phyloP scores from a whole-genome alignment of 2,113 vertebrate genomes.

The Protomyctophum bolini region DNA sequence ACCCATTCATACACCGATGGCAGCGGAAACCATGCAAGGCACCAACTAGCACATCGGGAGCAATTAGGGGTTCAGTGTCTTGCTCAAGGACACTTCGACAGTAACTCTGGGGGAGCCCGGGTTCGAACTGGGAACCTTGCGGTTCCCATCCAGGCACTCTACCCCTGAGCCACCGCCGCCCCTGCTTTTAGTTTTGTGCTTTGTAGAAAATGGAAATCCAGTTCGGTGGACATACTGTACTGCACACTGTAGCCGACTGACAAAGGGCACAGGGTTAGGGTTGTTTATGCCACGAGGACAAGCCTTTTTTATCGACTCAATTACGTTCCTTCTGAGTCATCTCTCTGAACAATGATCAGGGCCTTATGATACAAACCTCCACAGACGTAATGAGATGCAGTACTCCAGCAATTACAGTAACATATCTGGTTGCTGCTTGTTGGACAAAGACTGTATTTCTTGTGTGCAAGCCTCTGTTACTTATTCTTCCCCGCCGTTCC shows the following conservation, averaged over 20 bases:
- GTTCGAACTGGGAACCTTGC: too few species aligned
- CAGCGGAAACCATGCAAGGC: too few species aligned
- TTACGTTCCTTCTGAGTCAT: too few species aligned
- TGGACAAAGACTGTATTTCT: not conserved
- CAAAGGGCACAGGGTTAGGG: constrained; percentile 7
- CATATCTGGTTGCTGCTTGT: not conserved
- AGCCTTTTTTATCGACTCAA: too few species aligned
- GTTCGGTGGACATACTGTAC: not conserved
- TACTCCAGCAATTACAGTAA: not conserved
- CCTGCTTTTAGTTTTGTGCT: not conserved
- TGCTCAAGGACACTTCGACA: too few species aligned
- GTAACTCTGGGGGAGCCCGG: too few species aligned
- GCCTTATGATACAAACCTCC: not conserved
- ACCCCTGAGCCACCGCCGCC: too few species aligned
- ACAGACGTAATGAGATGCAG: not conserved
- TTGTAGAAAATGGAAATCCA: not conserved
- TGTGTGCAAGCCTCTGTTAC: constrained; percentile 13
- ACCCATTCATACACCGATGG: too few species aligned
- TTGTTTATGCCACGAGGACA: constrained; percentile 7
- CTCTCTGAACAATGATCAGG: constrained; percentile 7
- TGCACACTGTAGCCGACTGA: constrained; percentile 5
- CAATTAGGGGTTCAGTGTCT: too few species aligned
- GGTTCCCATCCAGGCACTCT: too few species aligned
- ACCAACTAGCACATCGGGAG: too few species aligned
- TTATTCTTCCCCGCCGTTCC: constrained; percentile 42